Evolutionary conservation across 2,888 invertebrate species (phyloP).

Genomic region (Eupithecia inturbata): DNA sequence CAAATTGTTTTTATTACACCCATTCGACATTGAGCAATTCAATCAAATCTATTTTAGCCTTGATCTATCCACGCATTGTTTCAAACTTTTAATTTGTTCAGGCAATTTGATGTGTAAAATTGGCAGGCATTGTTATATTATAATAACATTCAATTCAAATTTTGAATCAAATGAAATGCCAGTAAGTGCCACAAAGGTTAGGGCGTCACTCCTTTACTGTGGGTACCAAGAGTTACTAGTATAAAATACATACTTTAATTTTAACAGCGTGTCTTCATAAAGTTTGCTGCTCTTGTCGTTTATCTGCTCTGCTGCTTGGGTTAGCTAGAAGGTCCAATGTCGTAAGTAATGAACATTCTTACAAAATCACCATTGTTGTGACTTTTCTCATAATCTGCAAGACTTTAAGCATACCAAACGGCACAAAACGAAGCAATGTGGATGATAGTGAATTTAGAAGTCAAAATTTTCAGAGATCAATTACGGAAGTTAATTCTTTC

Average conservation of each 20-base stretch:
- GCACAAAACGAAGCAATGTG: conserved; percentile 31
- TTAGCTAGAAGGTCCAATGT: conserved; percentile 32
- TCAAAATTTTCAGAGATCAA: not conserved
- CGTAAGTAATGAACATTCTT: conserved; percentile 42
- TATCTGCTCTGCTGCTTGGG: not conserved
- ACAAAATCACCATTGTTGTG: conserved; percentile 54
- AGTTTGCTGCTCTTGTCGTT: not conserved
- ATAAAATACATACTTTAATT: no score
- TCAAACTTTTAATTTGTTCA: conserved; percentile 41
- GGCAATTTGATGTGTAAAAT: conserved; percentile 40
- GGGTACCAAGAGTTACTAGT: not conserved
- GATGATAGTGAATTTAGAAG: conserved; percentile 3
- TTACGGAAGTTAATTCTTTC: no score
- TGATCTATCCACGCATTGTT: conserved; percentile 47
- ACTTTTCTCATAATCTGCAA: conserved; percentile 43
- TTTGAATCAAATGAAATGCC: conserved; percentile 56
- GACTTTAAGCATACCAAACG: conserved; percentile 16
- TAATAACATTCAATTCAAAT: conserved; percentile 27
- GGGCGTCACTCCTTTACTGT: conserved; percentile 50
- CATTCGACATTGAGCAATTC: conserved; percentile 44
- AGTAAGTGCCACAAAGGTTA: conserved; percentile 50
- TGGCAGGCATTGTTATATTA: conserved; percentile 43
- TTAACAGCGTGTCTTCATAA: no score
- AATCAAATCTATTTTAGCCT: conserved; percentile 40
- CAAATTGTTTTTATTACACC: conserved; percentile 34